Evolutionary conservation across 2,888 invertebrate genomes (phyloP).

Genomic region (Megaustenia siamemsis): DNA sequence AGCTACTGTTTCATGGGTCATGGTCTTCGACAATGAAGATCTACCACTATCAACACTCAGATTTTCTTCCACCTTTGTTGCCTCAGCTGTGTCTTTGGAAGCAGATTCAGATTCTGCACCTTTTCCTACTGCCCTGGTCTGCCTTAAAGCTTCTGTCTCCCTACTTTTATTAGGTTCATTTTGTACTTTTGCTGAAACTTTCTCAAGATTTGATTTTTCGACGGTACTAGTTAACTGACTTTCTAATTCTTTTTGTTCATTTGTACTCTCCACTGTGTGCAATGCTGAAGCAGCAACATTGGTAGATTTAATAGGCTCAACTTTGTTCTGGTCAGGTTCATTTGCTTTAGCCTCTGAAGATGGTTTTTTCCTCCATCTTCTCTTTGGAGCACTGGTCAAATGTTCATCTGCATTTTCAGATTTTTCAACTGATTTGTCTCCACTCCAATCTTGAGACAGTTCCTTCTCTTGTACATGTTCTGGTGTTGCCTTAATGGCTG

Average conservation of each 20-base stretch:
- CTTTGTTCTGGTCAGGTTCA: neutral
- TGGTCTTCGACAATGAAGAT: slow-evolving; percentile 50
- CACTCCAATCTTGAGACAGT: slow-evolving; percentile 12
- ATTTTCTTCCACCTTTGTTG: slow-evolving; percentile 38
- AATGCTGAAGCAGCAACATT: neutral
- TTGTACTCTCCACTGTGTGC: too few relatives aligned
- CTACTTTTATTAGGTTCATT: neutral
- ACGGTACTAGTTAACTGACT: neutral
- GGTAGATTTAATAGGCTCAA: neutral
- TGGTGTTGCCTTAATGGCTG: neutral
- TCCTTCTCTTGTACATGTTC: slow-evolving; percentile 18
- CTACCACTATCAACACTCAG: slow-evolving; percentile 45
- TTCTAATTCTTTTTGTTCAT: neutral
- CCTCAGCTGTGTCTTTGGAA: neutral
- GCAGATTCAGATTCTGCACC: slow-evolving; percentile 14
- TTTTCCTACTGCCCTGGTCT: neutral
- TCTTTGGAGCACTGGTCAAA: neutral
- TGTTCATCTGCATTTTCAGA: slow-evolving; percentile 11
- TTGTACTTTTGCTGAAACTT: neutral
- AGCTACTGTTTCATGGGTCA: neutral
- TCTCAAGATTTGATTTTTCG: neutral
- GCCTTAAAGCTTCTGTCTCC: neutral
- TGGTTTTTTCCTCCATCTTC: slow-evolving; percentile 19
- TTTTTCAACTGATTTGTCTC: slow-evolving; percentile 3
- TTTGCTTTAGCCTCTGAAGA: neutral